Base-by-base conservation (phyloP, 2,888 invertebrate genomes). In the Tetheella fluctuosa region DNA sequence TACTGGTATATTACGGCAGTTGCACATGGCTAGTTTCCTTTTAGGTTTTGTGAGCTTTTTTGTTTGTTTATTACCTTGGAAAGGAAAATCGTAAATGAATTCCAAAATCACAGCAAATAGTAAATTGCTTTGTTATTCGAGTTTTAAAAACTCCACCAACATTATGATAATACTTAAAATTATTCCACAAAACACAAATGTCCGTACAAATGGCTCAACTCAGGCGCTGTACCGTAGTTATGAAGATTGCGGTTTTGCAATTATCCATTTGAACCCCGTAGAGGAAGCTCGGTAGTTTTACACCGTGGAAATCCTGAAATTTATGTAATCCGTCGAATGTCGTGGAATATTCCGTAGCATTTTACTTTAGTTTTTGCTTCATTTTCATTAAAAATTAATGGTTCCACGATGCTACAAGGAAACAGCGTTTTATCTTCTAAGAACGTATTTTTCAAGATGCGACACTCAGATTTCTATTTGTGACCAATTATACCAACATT, bases 181-280 rank as follows among this genome's bases (percentile, higher is more conserved):
- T 10, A 28, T 54, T n/a, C 28, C n/a, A 10, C 2, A 17, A 15
- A 30, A 54, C 65, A 65, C 65, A 63, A 68, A 72, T 69, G 61
- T 64, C 59, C 52, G 55, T 53, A 61, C 58, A 67, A 59, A 60
- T 71, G 62, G 64, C 52, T 65, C 59, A 53, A 61, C 37, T 30
- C 54, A 67, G 58, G n/a, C n/a, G n/a, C n/a, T 52, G 42, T 48
- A 23, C 52, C 52, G 42, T 54, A 48, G 42, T 64, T 57, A 64
- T 58, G 57, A 70, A 74, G 65, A 70, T 70, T 72, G 64, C 59
- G 69, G 62, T 61, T 65, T 64, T 55, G 62, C 69, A 64, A 74
- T 74, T 74, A 67, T 67, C 67, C 61, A 70, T 71, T 73, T 68
- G 68, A 71, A 65, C 58, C 54, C 52, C 37, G 39, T 23, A 34